These are phyloP conservation scores for Elegia similella DNA, from an alignment of 2,888 invertebrate genomes.

Conservation along the genomic window DNA sequence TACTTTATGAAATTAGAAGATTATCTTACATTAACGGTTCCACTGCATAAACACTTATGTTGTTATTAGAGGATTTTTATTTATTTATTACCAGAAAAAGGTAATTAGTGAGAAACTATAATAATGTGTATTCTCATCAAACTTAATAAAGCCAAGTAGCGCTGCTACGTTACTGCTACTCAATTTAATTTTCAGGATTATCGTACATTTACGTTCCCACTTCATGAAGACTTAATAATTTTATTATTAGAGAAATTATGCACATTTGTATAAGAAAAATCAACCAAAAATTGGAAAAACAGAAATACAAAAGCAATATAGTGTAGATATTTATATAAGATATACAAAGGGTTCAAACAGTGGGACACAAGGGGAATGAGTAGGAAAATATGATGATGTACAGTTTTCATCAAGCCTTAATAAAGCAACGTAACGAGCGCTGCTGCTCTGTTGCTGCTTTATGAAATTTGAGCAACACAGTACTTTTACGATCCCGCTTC, in stretches of 20 bases:
- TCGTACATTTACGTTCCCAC: neutral
- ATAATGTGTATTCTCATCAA: constrained; percentile 74
- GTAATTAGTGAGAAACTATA: constrained; percentile 49
- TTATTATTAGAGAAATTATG: too few species aligned
- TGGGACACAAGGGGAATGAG: too few species aligned
- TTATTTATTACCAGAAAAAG: too few species aligned
- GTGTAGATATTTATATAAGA: too few species aligned
- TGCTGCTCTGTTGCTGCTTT: constrained; percentile 8
- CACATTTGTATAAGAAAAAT: too few species aligned
- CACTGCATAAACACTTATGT: too few species aligned
- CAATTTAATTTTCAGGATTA: constrained; percentile 1
- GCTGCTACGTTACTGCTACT: constrained; percentile 3
- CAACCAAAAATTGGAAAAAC: too few species aligned
- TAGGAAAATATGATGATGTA: constrained; percentile 64
- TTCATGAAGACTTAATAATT: neutral
- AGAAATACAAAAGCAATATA: too few species aligned
- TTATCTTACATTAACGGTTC: too few species aligned
- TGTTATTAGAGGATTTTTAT: too few species aligned
- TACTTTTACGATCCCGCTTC: constrained; percentile 1
- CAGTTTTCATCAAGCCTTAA: constrained; percentile 62
- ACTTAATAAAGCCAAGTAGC: constrained; percentile 35
- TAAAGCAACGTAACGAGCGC: constrained; percentile 35
- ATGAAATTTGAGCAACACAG: constrained; percentile 12
- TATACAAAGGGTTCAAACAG: too few species aligned
- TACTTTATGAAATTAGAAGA: too few species aligned